These are phyloP conservation scores for Sciaenops ocellatus DNA, from an alignment of 2,797 vertebrate species.

Conservation along the genomic window DNA sequence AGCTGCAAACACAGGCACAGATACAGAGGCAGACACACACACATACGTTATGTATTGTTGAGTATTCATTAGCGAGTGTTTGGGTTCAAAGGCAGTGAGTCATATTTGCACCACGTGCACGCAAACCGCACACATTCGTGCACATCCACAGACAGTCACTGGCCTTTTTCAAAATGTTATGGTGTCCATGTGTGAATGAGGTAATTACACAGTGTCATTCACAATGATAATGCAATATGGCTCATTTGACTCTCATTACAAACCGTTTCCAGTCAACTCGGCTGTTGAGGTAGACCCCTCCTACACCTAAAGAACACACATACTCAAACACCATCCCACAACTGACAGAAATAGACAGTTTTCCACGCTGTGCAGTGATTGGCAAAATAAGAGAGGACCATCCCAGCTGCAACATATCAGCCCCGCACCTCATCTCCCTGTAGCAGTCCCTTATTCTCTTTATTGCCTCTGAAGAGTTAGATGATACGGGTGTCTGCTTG, in stretches of 20 bases:
- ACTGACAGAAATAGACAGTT: slow-evolving; percentile 12
- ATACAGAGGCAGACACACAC: slow-evolving; percentile 28
- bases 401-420: slow-evolving; percentile 62
- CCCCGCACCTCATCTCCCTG: background rate
- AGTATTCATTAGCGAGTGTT: slow-evolving; percentile 63
- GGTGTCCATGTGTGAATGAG: slow-evolving; percentile 80
- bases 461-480: slow-evolving; percentile 45
- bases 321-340: background rate
- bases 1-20: slow-evolving; percentile 43
- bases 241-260: slow-evolving; percentile 57
- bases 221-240: slow-evolving; percentile 45
- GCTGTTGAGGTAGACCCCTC: slow-evolving; percentile 22
- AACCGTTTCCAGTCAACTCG: slow-evolving; percentile 42
- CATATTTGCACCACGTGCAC: slow-evolving; percentile 40
- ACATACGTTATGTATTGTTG: slow-evolving; percentile 6
- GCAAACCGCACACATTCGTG: slow-evolving; percentile 26
- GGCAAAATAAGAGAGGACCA: slow-evolving; percentile 20
- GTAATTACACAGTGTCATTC: slow-evolving; percentile 68
- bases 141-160: slow-evolving; percentile 33
- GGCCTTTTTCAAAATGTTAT: slow-evolving; percentile 62
- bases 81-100: slow-evolving; percentile 70
- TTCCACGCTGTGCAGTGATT: slow-evolving; percentile 1
- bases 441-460: slow-evolving; percentile 17
- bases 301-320: background rate
- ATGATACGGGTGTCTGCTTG: slow-evolving; percentile 44